Percentiles rank a stretch among this genome's conserved stretches.
Evolutionary conservation across 2,113 vertebrate species (phyloP).

Genomic region (Dolichallabes microphthalmus): DNA sequence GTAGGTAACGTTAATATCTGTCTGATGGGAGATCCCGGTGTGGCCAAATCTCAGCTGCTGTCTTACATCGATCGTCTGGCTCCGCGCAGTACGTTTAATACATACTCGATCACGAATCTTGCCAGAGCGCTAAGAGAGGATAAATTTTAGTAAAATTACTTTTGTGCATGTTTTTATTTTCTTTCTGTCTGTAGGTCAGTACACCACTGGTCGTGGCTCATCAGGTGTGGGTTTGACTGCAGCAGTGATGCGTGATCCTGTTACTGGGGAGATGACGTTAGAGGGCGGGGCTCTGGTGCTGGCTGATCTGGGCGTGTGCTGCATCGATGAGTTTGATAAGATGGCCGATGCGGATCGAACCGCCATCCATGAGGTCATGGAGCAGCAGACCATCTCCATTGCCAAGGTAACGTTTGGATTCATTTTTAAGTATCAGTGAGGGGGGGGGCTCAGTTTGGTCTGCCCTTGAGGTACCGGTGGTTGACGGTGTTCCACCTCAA

Average conservation of each 20-base stretch:
- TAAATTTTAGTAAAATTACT: neutral
- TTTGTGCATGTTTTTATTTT: neutral
- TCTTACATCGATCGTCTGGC: constrained; percentile 90
- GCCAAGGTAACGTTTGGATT: constrained; percentile 75
- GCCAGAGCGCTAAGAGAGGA: too few relatives aligned
- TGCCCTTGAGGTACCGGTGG: neutral
- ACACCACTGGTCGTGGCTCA: constrained; percentile 88
- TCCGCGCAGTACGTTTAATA: constrained; percentile 81
- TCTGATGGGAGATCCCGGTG: constrained; percentile 93
- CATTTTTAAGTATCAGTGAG: too few relatives aligned
- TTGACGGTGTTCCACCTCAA: too few relatives aligned
- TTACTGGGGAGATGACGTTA: constrained; percentile 84
- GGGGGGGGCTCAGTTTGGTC: too few relatives aligned
- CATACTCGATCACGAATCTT: too few relatives aligned
- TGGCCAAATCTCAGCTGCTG: constrained; percentile 91
- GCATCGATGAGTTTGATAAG: constrained; percentile 95
- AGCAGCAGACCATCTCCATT: constrained; percentile 92
- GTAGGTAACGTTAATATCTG: constrained; percentile 91
- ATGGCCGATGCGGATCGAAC: constrained; percentile 88
- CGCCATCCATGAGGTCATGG: constrained; percentile 93
- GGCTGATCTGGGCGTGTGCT: constrained; percentile 87
- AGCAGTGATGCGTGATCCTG: constrained; percentile 82
- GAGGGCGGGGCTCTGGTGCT: constrained; percentile 88
- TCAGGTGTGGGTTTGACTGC: constrained; percentile 89
- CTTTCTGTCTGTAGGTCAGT: constrained; percentile 76